Percentiles rank a stretch among this genome's conserved stretches.
Conservation (phyloP, 2,797 vertebrate species). For the Parambassis ranga region DNA sequence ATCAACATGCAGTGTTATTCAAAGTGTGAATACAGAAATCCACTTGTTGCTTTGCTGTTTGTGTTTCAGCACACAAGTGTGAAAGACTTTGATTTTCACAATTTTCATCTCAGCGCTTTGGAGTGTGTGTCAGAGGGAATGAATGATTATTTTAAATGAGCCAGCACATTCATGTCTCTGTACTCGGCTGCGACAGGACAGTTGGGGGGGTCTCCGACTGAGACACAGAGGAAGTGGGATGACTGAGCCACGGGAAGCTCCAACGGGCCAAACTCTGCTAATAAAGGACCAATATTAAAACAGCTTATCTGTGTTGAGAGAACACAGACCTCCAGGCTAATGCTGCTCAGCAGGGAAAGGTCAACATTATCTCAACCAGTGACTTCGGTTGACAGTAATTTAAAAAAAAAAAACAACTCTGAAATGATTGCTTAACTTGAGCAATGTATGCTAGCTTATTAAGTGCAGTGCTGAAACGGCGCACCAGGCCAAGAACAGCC, state of each 20-base stretch:
- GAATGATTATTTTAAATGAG: constrained; percentile 4
- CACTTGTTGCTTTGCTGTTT: background rate
- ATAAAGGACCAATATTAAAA: constrained; percentile 4
- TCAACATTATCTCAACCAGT: background rate
- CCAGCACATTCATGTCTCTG: background rate
- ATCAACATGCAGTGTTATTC: constrained; percentile 4
- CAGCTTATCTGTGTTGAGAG: constrained; percentile 7
- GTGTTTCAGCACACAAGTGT: background rate
- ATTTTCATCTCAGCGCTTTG: constrained; percentile 21
- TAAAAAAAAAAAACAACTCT: background rate
- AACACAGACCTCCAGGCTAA: background rate
- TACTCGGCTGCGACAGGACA: background rate
- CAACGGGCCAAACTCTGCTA: constrained; percentile 6
- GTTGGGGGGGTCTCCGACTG: constrained; percentile 9
- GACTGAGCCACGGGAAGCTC: constrained; percentile 12
- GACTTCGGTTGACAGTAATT: background rate
- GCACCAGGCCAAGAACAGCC: background rate
- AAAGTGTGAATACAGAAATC: background rate
- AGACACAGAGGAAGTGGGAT: constrained; percentile 10
- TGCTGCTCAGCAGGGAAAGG: background rate
- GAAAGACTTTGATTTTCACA: constrained; percentile 37
- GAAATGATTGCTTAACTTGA: background rate
- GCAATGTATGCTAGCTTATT: background rate
- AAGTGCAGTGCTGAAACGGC: background rate
- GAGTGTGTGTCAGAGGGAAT: background rate